phyloP scores from a whole-genome alignment of 2,797 vertebrate genomes.

The Sebastes hubbsi region DNA sequence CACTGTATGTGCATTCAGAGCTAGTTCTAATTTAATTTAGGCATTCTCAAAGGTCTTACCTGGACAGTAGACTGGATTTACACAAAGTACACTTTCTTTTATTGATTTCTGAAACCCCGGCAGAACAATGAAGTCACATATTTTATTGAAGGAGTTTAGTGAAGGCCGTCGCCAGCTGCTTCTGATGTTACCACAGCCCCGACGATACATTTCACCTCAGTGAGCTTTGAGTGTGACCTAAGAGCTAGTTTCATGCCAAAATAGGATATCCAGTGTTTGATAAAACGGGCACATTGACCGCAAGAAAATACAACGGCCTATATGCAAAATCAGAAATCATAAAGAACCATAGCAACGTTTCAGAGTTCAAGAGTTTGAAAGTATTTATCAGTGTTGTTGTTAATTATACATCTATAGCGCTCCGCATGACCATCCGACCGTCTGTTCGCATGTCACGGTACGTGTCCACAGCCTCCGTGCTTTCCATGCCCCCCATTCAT shows the following conservation, averaged over 20 bases:
- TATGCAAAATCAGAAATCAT: neutral
- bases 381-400: neutral
- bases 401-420: too few species aligned
- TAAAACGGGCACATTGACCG: neutral
- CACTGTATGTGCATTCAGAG: neutral
- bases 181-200: neutral
- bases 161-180: neutral
- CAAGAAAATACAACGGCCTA: neutral
- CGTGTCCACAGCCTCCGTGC: too few species aligned
- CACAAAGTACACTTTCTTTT: conserved; percentile 13
- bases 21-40: conserved; percentile 34
- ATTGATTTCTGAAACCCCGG: conserved; percentile 39
- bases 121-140: conserved; percentile 23
- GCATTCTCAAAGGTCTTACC: conserved; percentile 39
- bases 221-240: neutral
- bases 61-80: conserved; percentile 11
- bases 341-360: neutral
- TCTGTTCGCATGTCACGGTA: too few species aligned
- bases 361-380: neutral
- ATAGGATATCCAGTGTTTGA: neutral
- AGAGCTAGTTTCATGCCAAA: neutral
- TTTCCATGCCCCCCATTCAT: too few species aligned
- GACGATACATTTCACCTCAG: neutral
- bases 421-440: rapidly evolving
- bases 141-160: neutral